Base-by-base conservation (phyloP, 2,113 vertebrate genomes). In the Dasyornis broadbenti region DNA sequence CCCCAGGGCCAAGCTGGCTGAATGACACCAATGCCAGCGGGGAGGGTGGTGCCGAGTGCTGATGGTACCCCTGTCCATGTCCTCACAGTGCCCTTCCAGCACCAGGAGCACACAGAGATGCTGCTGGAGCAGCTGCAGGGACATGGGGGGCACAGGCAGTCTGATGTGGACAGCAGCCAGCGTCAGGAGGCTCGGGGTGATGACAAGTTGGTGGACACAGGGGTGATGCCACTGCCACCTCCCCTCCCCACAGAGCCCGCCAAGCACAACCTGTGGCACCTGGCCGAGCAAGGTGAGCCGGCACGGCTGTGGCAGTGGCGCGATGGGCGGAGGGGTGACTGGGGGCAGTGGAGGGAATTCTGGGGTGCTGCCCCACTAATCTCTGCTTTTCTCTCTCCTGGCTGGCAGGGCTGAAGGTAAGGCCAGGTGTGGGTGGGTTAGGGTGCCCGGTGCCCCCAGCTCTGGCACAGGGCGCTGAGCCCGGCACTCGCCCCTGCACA, bases 241-340 rank as follows among this genome's bases (percentile, higher is more conserved):
- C 2, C 14, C 40, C 30, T 78, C 30, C 89, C 94, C 53, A 33
- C 95, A 99, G 99, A 99, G 94, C 99, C 99, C 0, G 64, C 97
- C 42, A 99, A 98, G 94, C 97, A 98, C 93, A 98, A 98, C 90
- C 93, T 97, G 39, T 97, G 94, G 93, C 98, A 98, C 9, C 69
- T 97, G 47, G 89, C 59, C 0, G 37, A 94, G 50, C 87, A 85
- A 94, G 95, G 95, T 95, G 92, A 92, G 92, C 37, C 0, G 17
- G 49, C 68, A 9, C 0, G 0, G 47, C 30, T 0, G 0, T 0
- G 2, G 54, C 49, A 45, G 28, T 0, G 1, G 13, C 0, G 13
- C 26, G 52, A 54, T 1, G 3, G 57, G 45, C 0, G 0, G 40
- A 33, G 16, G 31, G 28, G 39, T 37, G 44, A 12, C 24, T 2